phyloP scores from a whole-genome alignment of 1,140 invertebrate species.

The Neuroterus valhalla region DNA sequence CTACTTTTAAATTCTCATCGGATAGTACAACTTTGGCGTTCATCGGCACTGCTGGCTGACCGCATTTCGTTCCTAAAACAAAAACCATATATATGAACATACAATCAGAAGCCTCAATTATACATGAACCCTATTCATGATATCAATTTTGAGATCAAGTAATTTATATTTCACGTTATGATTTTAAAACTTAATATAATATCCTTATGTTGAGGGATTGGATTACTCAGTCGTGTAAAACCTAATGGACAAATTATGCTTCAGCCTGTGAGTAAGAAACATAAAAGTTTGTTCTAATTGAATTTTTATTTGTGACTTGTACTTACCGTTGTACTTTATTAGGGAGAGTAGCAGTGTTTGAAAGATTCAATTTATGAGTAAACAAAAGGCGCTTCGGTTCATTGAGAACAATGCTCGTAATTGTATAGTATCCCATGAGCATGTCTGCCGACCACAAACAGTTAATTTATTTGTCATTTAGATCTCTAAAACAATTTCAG shows the following conservation, averaged over 20 bases:
- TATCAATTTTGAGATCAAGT: too few species aligned
- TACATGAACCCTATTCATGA: too few species aligned
- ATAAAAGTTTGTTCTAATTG: neutral
- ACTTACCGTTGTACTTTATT: neutral
- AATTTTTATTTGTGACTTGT: neutral
- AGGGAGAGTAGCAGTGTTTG: neutral
- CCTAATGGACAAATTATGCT: too few species aligned
- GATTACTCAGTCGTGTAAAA: too few species aligned
- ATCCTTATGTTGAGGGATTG: too few species aligned
- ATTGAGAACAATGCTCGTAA: constrained; percentile 17
- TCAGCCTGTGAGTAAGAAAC: too few species aligned
- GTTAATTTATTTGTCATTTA: constrained; percentile 31
- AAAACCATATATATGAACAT: constrained; percentile 39
- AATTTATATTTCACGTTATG: too few species aligned
- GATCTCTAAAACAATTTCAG: neutral
- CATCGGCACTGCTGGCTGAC: constrained; percentile 87
- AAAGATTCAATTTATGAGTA: constrained; percentile 1
- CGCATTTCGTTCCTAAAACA: constrained; percentile 78
- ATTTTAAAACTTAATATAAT: too few species aligned
- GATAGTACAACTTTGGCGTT: constrained; percentile 83
- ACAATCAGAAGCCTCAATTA: constrained; percentile 24
- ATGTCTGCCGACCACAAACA: neutral
- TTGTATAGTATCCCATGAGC: neutral
- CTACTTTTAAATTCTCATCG: constrained; percentile 74
- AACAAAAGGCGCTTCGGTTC: neutral